Evolutionary conservation across 2,797 vertebrate genomes (phyloP), one percentile per base, ranked within the genome.

Genomic region (Limosa lapponica): DNA sequence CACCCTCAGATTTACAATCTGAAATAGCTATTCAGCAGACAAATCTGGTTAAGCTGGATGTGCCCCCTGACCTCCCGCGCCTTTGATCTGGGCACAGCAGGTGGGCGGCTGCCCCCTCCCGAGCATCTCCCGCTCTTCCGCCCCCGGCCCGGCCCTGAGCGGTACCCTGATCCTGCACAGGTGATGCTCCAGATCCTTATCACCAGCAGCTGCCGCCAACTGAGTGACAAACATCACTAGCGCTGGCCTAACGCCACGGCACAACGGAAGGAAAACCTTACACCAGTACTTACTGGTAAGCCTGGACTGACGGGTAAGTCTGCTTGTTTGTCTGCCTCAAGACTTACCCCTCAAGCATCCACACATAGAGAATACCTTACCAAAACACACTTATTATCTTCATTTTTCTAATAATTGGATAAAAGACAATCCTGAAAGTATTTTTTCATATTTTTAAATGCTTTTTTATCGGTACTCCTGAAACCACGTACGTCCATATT

Each of bases 1-100:
- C 37, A 94, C 93, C 85, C 83, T 89, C 93, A 98, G 98, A 98
- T 98, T 98, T 98, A 98, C 98, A 98, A 98, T 97, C 98, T 98
- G 98, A 98, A 98, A 97, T 92, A 96, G 97, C 97, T 96, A 98
- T 98, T 98, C 97, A 97, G 83, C 98, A 98, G 98, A 98, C 98
- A 98, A 96, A 97, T 95, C 98, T 94, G 97, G 97, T 97, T 95
- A 96, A 90, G 96, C 93, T 95, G 97, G 97, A 97, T 93, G 95
- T 78, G 97, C 92, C 98, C 98, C 98, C 95, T 98, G 98, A 98
- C 98, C 98, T 96, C 90, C 61, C 91, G 84, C 91, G 95, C 96
- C 98, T 98, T 98, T 98, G 98, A 98, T 98, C 97, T 78, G 89
- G 83, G 87, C 97, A 24, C 98, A 96, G 98, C 98, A 98, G 98